These are phyloP conservation scores for Medauroidea extradentata DNA, from an alignment of 1,140 invertebrate species.

Conservation along the genomic window DNA sequence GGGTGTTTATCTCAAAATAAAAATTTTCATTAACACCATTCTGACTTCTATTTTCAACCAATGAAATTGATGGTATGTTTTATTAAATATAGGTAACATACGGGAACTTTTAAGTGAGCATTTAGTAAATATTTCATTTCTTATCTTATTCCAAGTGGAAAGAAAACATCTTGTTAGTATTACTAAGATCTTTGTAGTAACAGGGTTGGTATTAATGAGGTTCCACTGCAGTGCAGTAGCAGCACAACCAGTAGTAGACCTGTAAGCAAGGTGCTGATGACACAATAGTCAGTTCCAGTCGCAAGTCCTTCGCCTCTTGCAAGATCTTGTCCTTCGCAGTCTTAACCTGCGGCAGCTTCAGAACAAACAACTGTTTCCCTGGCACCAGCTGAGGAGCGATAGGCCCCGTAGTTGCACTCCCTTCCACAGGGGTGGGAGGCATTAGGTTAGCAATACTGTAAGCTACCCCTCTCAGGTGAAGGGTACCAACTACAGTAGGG, in stretches of 20 bases:
- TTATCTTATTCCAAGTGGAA: too few relatives aligned
- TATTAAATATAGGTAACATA: too few relatives aligned
- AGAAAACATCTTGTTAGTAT: too few relatives aligned
- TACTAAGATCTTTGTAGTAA: too few relatives aligned
- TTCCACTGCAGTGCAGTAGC: neutral
- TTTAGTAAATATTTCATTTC: too few relatives aligned
- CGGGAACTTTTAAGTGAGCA: too few relatives aligned
- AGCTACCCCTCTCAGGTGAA: slow-evolving; percentile 24
- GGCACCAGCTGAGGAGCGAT: neutral
- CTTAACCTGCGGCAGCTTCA: neutral
- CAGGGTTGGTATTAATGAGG: too few relatives aligned
- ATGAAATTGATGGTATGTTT: too few relatives aligned
- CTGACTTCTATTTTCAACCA: too few relatives aligned
- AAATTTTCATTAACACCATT: too few relatives aligned
- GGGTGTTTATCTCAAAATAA: too few relatives aligned
- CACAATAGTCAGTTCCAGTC: slow-evolving; percentile 31
- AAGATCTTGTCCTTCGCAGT: neutral
- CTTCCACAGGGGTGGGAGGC: neutral
- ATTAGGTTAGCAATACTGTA: slow-evolving; percentile 12
- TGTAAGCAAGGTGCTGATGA: slow-evolving; percentile 57
- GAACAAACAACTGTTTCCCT: slow-evolving; percentile 5
- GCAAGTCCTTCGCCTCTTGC: slow-evolving; percentile 18
- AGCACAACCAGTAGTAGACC: slow-evolving; percentile 42
- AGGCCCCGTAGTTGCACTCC: neutral
- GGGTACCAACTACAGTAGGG: slow-evolving; percentile 23